A percentile compares a stretch with the other conserved stretches of the same genome.
These are phyloP conservation scores for Sorex fumeus DNA, from an alignment of 2,113 vertebrate species.

Conservation along the genomic window DNA sequence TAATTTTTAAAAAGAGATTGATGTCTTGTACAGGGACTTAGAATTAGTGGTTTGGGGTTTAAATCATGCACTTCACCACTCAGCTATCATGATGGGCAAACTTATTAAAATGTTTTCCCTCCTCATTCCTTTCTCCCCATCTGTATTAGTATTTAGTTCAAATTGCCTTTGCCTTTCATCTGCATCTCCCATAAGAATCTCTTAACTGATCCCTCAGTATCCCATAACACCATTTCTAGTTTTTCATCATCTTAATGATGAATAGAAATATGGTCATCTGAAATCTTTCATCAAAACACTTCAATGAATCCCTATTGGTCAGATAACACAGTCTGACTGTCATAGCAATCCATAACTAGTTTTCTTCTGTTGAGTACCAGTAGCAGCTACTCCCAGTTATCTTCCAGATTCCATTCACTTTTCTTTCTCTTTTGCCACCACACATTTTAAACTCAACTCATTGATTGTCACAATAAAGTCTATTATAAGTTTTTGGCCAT, in stretches of 20 bases:
- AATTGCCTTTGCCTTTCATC: neutral
- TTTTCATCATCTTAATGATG: neutral
- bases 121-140: neutral
- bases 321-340: neutral
- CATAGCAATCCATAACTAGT: neutral
- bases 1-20: neutral
- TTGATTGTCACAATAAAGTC: neutral
- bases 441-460: neutral
- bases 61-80: neutral
- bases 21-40: neutral
- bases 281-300: conserved; percentile 28
- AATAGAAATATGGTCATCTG: neutral
- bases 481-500: neutral
- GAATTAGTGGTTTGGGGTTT: too few relatives aligned
- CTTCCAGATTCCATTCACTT: conserved; percentile 12
- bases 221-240: neutral
- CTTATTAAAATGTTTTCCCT: neutral
- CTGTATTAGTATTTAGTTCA: neutral
- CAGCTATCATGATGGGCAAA: neutral
- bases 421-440: neutral
- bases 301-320: neutral
- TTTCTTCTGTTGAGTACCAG: neutral
- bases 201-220: neutral
- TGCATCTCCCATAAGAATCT: neutral
- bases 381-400: neutral